Percentiles rank a stretch among this genome's conserved stretches.
These are phyloP conservation scores for Allobates femoralis DNA, from an alignment of 2,797 vertebrate species.

Conservation along the genomic window DNA sequence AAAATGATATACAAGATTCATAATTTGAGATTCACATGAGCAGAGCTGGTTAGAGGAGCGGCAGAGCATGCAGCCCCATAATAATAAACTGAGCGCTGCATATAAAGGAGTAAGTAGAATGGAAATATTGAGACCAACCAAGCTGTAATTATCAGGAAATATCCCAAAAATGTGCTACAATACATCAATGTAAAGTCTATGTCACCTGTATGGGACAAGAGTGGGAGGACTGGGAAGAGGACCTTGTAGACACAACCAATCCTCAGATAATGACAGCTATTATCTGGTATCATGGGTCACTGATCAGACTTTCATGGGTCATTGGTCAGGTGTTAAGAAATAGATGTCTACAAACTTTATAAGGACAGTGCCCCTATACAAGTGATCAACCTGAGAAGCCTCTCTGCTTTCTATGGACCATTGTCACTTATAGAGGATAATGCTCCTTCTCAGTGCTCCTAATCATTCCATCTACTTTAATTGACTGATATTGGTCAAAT, in stretches of 20 bases:
- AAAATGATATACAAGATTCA: background rate
- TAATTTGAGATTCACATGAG: slow-evolving; percentile 5
- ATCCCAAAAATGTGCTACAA: background rate
- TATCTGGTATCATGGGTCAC: background rate
- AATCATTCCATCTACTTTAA: background rate
- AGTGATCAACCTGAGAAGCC: background rate
- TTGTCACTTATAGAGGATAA: background rate
- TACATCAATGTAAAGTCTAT: background rate
- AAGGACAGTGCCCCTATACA: background rate
- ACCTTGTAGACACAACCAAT: background rate
- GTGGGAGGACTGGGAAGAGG: background rate
- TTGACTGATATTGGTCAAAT: background rate
- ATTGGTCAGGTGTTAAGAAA: background rate
- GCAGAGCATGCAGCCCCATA: background rate
- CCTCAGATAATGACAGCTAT: background rate
- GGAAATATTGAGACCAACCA: background rate
- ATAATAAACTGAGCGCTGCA: background rate
- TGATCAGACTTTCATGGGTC: background rate
- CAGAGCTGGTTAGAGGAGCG: background rate
- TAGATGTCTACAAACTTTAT: background rate
- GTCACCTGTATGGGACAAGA: background rate
- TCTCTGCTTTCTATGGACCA: background rate
- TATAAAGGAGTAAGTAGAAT: background rate
- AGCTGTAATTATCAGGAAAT: background rate
- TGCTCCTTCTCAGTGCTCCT: background rate